Conservation (phyloP, 1,140 invertebrate species). For the Hormaphis cornu region DNA sequence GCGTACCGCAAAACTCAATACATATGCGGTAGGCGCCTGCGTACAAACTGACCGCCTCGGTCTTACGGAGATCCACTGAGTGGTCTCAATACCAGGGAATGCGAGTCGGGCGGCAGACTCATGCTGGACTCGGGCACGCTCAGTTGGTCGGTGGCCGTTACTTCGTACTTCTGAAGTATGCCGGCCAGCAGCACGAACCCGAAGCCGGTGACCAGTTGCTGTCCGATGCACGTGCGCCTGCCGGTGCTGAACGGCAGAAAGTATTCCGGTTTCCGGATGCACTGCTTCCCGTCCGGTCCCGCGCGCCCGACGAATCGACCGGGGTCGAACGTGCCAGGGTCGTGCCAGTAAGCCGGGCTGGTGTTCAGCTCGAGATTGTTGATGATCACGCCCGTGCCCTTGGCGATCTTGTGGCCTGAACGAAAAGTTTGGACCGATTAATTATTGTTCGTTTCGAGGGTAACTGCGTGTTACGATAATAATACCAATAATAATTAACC, state of each 20-base stretch:
- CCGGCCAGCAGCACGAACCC: conserved; percentile 62
- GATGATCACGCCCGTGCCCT: conserved; percentile 72
- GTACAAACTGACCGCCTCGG: too few relatives aligned
- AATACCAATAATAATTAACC: too few relatives aligned
- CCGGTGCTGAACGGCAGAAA: conserved; percentile 81
- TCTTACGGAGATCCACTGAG: background rate
- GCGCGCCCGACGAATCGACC: conserved; percentile 58
- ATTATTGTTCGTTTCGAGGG: too few relatives aligned
- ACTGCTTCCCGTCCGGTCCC: conserved; percentile 31
- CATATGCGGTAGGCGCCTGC: too few relatives aligned
- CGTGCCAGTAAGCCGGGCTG: conserved; percentile 59
- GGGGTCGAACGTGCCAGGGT: conserved; percentile 60
- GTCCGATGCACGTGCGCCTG: conserved; percentile 76
- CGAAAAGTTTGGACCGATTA: background rate
- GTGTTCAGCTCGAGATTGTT: conserved; percentile 79
- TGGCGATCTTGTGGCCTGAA: conserved; percentile 37
- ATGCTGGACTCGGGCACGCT: conserved; percentile 56
- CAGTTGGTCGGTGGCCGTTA: conserved; percentile 49
- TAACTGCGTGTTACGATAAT: too few relatives aligned
- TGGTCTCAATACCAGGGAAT: conserved; percentile 50
- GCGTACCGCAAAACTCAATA: too few relatives aligned
- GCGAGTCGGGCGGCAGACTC: conserved; percentile 58
- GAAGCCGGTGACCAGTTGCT: conserved; percentile 66
- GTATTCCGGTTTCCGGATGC: conserved; percentile 48
- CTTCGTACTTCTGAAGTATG: conserved; percentile 62